These are phyloP conservation scores for Dendroctonus valens DNA, from an alignment of 1,140 invertebrate genomes.

Conservation along the genomic window DNA sequence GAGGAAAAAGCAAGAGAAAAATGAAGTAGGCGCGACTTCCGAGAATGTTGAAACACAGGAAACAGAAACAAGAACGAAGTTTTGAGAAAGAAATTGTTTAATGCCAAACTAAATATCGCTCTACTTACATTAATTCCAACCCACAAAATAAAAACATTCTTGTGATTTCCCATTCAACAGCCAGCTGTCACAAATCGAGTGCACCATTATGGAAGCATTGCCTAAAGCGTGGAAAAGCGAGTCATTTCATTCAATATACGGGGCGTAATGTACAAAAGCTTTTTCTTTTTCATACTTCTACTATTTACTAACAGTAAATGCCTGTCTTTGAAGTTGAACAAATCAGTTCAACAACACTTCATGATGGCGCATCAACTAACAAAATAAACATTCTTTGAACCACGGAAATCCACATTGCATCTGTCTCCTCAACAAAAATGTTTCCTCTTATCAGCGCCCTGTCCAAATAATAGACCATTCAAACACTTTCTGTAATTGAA, in stretches of 20 bases:
- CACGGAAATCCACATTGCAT: not conserved
- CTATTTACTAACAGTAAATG: not conserved
- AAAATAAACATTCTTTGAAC: not conserved
- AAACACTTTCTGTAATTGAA: constrained; percentile 28
- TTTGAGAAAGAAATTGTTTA: too few relatives aligned
- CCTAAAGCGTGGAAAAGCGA: too few relatives aligned
- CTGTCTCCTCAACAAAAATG: not conserved
- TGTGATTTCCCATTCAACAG: too few relatives aligned
- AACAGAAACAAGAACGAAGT: too few relatives aligned
- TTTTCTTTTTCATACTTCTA: not conserved
- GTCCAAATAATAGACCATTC: not conserved
- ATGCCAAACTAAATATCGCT: too few relatives aligned
- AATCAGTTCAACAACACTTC: too few relatives aligned
- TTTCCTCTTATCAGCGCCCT: not conserved
- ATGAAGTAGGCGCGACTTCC: not conserved
- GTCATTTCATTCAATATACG: too few relatives aligned
- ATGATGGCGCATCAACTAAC: not conserved
- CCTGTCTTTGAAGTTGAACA: not conserved
- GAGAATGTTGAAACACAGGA: not conserved
- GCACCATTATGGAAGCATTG: too few relatives aligned
- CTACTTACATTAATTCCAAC: too few relatives aligned
- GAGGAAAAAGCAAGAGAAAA: not conserved
- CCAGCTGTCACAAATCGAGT: too few relatives aligned
- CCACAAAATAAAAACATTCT: too few relatives aligned
- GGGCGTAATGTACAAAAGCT: too few relatives aligned